Percentiles rank a stretch among this genome's conserved stretches.
phyloP scores from a whole-genome alignment of 2,113 vertebrate genomes.

The Diphyllodes magnificus region DNA sequence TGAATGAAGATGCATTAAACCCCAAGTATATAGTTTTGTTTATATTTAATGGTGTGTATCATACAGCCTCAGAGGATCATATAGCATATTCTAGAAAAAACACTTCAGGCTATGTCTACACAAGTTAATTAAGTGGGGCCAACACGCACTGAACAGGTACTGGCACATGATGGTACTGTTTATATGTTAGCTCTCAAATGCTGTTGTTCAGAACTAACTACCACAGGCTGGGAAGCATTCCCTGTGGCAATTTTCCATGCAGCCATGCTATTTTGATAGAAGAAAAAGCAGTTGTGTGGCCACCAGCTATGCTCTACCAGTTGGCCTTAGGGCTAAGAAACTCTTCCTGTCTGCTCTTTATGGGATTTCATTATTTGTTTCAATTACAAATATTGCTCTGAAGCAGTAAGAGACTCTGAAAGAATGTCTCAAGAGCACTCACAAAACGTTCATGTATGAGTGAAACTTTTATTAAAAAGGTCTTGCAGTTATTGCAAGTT shows the following conservation, averaged over 20 bases:
- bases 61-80: not conserved
- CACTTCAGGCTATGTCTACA: not conserved
- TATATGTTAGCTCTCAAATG: not conserved
- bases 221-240: not conserved
- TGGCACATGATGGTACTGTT: not conserved
- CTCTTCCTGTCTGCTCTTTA: not conserved
- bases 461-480: not conserved
- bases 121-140: not conserved
- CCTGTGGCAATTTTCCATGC: not conserved
- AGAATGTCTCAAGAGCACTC: not conserved
- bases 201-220: not conserved
- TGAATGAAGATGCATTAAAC: not conserved
- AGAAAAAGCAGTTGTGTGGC: not conserved
- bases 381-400: not conserved
- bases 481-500: not conserved
- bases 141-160: not conserved
- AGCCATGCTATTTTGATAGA: not conserved
- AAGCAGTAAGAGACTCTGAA: not conserved
- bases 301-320: not conserved
- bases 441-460: not conserved
- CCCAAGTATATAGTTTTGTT: not conserved
- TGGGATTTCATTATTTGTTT: constrained; percentile 3
- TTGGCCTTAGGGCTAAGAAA: not conserved
- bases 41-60: not conserved
- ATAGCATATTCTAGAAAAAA: not conserved